Evolutionary conservation across 2,797 vertebrate genomes (phyloP), one percentile per base, ranked within the genome.

Genomic region (Salarias fasciatus): DNA sequence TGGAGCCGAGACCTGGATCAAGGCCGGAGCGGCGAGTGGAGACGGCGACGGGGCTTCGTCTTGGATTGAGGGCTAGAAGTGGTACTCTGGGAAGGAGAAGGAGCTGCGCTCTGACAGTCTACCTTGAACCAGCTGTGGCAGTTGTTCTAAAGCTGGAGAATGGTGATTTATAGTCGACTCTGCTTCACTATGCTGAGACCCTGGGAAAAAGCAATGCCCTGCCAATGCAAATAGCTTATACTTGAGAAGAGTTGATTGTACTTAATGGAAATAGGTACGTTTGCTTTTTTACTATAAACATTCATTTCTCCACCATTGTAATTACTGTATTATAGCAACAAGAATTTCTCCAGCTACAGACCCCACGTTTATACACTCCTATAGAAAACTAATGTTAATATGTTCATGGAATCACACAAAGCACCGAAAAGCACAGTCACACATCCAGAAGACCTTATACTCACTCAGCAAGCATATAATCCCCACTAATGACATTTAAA

Each of bases 1-100:
- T 85, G 71, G 53, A 77, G 60, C 55, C 60, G 48, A 79, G 67
- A 68, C 42, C 41, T 1, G 41, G 70, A 80, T 77, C 75, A 72
- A 52, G 46, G 57, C 50, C 63, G 65, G 75, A 65, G 62, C 41
- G 72, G 61, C 47, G 44, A 80, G 68, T 57, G 53, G 55, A 65
- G 58, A 59, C 71, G 58, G 0, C 13, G 49, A 54, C 9, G 54
- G 58, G 54, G 68, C 41, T 80, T 53, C 45, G 64, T 52, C 62
- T 68, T 70, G 47, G 37, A 59, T 14, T 35, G 2, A 43, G 47
- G 15, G 48, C 24, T 59, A 74, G 73, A 69, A 58, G 62, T 56
- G 56, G 53, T 71, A 44, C 45, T 64, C 37, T 58, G 52, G 15
- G 12, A 33, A 36, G 28, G 46, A 31, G 44, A 35, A 38, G 18